phyloP scores from a whole-genome alignment of 2,113 vertebrate genomes.

The Galeopterus variegatus region DNA sequence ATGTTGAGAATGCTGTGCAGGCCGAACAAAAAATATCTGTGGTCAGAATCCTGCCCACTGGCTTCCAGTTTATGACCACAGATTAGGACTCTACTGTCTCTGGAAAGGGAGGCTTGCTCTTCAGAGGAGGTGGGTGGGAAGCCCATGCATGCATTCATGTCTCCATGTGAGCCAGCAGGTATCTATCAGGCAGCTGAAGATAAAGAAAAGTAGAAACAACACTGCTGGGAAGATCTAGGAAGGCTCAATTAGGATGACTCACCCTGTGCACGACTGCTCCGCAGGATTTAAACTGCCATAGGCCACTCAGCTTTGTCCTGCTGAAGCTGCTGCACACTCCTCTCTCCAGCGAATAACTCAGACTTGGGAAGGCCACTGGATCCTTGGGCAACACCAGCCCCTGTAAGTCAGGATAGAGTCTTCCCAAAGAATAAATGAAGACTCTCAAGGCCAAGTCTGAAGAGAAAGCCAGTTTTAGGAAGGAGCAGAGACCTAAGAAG shows the following conservation, averaged over 20 bases:
- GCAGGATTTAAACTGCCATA: fast-evolving
- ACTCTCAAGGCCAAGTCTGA: background rate
- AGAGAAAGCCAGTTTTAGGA: background rate
- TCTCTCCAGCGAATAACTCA: background rate
- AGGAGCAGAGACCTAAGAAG: background rate
- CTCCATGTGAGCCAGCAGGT: background rate
- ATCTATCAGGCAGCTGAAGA: background rate
- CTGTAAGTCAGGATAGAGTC: background rate
- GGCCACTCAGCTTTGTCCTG: no score
- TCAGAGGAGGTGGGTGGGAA: background rate
- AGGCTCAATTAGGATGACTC: fast-evolving
- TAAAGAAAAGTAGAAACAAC: background rate
- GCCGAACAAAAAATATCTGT: background rate
- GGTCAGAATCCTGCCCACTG: background rate
- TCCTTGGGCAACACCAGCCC: background rate
- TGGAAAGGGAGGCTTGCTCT: background rate
- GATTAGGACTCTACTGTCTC: background rate
- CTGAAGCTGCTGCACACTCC: background rate
- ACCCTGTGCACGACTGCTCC: fast-evolving
- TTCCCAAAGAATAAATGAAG: background rate
- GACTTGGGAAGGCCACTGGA: background rate
- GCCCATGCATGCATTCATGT: fast-evolving
- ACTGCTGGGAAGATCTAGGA: background rate
- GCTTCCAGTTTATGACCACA: background rate
- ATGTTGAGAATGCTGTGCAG: background rate